Conservation (phyloP, 2,888 invertebrate genomes). For the Epistrophe eligans region DNA sequence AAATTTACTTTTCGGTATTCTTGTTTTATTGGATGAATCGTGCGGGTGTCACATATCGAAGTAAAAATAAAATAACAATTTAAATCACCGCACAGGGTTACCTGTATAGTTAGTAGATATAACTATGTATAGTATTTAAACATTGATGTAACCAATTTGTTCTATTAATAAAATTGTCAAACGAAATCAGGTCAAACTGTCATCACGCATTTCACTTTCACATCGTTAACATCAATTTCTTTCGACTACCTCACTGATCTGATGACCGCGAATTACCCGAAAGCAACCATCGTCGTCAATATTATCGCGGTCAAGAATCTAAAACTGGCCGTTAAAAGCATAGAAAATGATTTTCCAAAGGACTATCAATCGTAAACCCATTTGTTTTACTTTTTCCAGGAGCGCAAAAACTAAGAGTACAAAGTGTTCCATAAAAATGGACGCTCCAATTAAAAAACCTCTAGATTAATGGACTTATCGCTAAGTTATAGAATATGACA, state of each 20-base stretch:
- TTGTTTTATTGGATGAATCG: neutral
- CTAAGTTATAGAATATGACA: too few species aligned
- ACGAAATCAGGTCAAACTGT: constrained; percentile 66
- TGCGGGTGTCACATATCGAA: neutral
- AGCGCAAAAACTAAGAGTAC: neutral
- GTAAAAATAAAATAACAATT: constrained; percentile 50
- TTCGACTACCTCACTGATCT: neutral
- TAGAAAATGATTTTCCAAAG: constrained; percentile 63
- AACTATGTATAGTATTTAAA: neutral
- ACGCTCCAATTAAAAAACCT: neutral
- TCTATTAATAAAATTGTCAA: constrained; percentile 44
- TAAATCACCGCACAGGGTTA: constrained; percentile 36
- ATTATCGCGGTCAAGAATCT: constrained; percentile 67
- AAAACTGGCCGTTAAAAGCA: constrained; percentile 58
- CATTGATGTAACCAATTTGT: constrained; percentile 51
- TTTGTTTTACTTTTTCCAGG: constrained; percentile 1
- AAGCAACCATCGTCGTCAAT: neutral
- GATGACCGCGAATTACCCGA: constrained; percentile 13
- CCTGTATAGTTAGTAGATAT: neutral
- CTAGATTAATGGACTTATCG: too few species aligned
- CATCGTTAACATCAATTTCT: constrained; percentile 56
- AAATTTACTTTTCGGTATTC: constrained; percentile 30
- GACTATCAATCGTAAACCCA: constrained; percentile 54
- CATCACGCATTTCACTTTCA: constrained; percentile 58
- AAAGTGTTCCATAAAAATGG: neutral